Evolutionary conservation across 2,888 invertebrate species (phyloP).

Genomic region (Halocaridina rubra): DNA sequence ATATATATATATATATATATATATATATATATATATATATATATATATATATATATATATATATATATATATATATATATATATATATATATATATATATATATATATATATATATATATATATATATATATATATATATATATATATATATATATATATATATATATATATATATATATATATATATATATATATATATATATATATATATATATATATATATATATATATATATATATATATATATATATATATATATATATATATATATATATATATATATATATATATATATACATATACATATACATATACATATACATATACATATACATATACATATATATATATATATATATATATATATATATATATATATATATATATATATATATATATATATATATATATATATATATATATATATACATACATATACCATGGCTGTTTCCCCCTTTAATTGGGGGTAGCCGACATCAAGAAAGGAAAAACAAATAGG

Average conservation of each 20-base stretch:
- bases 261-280: neutral
- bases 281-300: no score
- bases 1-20: constrained; percentile 26
- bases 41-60: constrained; percentile 31
- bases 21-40: constrained; percentile 2
- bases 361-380: constrained; percentile 38
- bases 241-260: no score
- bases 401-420: constrained; percentile 41
- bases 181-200: neutral
- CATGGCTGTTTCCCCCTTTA: no score
- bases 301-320: neutral
- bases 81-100: constrained; percentile 43
- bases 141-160: neutral
- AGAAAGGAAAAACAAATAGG: no score
- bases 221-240: neutral
- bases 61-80: constrained; percentile 31
- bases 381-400: constrained; percentile 42
- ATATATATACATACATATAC: constrained; percentile 32
- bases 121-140: neutral
- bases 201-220: neutral
- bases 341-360: constrained; percentile 41
- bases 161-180: neutral
- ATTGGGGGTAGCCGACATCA: no score
- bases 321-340: constrained; percentile 29
- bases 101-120: constrained; percentile 22